Conservation (phyloP, 37 sponge, comb jelly and placozoan genomes). For the Eunapius fragilis region DNA sequence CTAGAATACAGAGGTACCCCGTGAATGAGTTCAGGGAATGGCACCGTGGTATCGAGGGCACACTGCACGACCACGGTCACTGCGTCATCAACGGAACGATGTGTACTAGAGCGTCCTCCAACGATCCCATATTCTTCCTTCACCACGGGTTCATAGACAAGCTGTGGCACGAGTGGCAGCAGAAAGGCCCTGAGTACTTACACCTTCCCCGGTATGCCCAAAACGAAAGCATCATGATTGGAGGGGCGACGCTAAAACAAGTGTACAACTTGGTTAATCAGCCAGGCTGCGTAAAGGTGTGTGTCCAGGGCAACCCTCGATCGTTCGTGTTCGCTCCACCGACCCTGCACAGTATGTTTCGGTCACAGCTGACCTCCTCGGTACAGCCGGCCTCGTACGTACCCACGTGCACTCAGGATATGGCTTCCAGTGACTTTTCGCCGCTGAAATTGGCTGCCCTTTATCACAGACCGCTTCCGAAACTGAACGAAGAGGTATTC, state of each 20-base stretch:
- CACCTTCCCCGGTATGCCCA: not conserved
- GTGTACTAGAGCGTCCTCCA: slow-evolving; percentile 36
- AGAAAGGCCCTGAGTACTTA: slow-evolving; percentile 7
- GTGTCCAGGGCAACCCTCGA: not conserved
- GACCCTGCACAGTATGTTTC: no score
- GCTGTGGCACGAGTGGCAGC: slow-evolving; percentile 55
- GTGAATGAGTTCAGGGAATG: slow-evolving; percentile 15
- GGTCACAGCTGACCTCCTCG: no score
- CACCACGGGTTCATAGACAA: slow-evolving; percentile 64
- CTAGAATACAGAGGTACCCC: not conserved
- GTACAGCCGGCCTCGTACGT: not conserved
- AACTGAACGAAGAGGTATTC: not conserved
- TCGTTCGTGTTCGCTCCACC: not conserved
- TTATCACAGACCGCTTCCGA: not conserved
- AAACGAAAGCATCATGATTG: not conserved
- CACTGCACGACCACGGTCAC: slow-evolving; percentile 38
- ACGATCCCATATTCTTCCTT: slow-evolving; percentile 60
- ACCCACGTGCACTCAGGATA: not conserved
- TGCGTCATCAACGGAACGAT: slow-evolving; percentile 42
- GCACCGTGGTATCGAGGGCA: slow-evolving; percentile 12
- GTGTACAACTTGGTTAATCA: slow-evolving; percentile 24
- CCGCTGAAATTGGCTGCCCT: slow-evolving; percentile 1
- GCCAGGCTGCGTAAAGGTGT: slow-evolving; percentile 18
- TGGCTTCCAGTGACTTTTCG: not conserved
- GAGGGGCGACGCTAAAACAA: not conserved